Percentiles rank a stretch among this genome's conserved stretches.
Conservation (phyloP, 2,888 invertebrate species). For the Mycalesis mineus region DNA sequence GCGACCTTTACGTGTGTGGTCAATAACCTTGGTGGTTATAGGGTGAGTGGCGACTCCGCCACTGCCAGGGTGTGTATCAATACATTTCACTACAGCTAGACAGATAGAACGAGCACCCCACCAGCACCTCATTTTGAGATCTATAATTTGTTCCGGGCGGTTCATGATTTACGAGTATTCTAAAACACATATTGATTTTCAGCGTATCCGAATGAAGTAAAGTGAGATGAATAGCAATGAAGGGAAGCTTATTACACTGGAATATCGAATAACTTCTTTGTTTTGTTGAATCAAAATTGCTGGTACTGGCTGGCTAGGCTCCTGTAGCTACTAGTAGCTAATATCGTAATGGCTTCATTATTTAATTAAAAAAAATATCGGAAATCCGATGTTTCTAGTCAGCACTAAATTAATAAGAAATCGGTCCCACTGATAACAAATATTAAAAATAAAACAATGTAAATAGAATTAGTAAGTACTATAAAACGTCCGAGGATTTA, state of each 20-base stretch:
- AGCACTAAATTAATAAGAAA: too few relatives aligned
- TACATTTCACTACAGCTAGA: slow-evolving; percentile 68
- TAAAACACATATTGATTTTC: slow-evolving; percentile 16
- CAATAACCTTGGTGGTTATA: slow-evolving; percentile 89
- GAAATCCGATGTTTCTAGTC: too few relatives aligned
- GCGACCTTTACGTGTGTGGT: slow-evolving; percentile 91
- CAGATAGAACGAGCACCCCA: slow-evolving; percentile 69
- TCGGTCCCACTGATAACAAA: too few relatives aligned
- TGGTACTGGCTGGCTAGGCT: too few relatives aligned
- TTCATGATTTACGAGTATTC: slow-evolving; percentile 18
- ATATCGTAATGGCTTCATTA: too few relatives aligned
- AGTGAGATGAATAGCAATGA: slow-evolving; percentile 26
- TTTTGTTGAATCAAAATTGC: background rate
- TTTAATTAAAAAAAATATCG: too few relatives aligned
- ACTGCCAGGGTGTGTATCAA: slow-evolving; percentile 91
- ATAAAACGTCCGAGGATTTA: too few relatives aligned
- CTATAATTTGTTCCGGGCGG: slow-evolving; percentile 50
- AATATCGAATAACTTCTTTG: background rate
- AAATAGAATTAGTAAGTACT: too few relatives aligned
- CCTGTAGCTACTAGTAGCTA: too few relatives aligned
- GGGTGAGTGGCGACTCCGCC: slow-evolving; percentile 94
- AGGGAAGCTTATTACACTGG: slow-evolving; percentile 6
- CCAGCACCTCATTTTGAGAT: slow-evolving; percentile 63
- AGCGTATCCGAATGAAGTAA: slow-evolving; percentile 12
- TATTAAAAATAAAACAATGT: too few relatives aligned